Conservation (phyloP, 2,888 invertebrate genomes). For the Biston betularia region DNA sequence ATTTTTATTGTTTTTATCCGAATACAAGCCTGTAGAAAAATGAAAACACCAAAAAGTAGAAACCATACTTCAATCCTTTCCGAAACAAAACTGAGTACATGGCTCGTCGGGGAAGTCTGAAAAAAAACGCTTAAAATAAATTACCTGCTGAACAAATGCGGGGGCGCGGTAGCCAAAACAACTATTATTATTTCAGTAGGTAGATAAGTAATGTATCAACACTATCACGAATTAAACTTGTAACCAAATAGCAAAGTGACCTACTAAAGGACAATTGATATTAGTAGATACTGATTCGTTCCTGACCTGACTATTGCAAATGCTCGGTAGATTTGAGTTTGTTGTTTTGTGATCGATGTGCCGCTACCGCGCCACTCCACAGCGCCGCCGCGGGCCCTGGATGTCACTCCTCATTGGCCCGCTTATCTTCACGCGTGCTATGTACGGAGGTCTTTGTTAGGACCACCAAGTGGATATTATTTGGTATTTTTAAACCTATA, state of each 20-base stretch:
- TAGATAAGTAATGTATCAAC: not conserved
- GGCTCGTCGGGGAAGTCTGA: constrained; percentile 66
- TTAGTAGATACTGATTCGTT: constrained; percentile 29
- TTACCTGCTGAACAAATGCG: not conserved
- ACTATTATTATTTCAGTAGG: not conserved
- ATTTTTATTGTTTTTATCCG: constrained; percentile 52
- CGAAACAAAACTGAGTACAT: constrained; percentile 54
- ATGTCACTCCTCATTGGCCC: constrained; percentile 8
- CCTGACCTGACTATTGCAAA: constrained; percentile 20
- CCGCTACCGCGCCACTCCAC: constrained; percentile 24
- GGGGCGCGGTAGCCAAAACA: constrained; percentile 26
- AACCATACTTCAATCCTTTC: constrained; percentile 65
- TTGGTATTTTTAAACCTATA: not conserved
- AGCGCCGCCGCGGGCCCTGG: constrained; percentile 1
- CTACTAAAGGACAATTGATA: constrained; percentile 1
- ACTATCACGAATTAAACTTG: not conserved
- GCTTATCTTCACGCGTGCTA: constrained; percentile 22
- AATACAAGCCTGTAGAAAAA: constrained; percentile 72
- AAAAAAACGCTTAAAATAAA: constrained; percentile 49
- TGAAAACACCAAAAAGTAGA: constrained; percentile 74
- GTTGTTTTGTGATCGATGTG: constrained; percentile 23
- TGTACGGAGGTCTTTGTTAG: constrained; percentile 19
- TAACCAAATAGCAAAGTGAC: not conserved
- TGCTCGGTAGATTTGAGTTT: constrained; percentile 9
- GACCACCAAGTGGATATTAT: constrained; percentile 2